phyloP scores from a whole-genome alignment of 1,140 invertebrate species.

The Eurosta solidaginis region DNA sequence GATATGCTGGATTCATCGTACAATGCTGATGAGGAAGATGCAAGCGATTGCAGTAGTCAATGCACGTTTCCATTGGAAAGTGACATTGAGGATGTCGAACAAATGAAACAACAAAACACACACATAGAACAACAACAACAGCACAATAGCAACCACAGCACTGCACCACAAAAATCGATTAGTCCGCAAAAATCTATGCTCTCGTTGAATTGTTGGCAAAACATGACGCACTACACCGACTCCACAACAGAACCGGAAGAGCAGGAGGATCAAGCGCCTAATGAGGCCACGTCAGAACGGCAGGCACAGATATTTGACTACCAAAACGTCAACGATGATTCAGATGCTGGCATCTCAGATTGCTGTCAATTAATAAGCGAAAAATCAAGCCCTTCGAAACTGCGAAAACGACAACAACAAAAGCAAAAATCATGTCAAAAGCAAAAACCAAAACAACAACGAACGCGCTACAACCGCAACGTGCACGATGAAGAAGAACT shows the following conservation, averaged over 20 bases:
- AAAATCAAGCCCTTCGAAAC: conserved; percentile 17
- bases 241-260: conserved; percentile 17
- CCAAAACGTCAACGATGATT: conserved; percentile 41
- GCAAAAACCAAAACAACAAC: conserved; percentile 30
- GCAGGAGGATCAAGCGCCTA: background rate
- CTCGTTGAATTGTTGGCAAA: conserved; percentile 53
- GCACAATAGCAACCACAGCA: conserved; percentile 7
- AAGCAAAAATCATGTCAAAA: background rate
- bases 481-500: conserved; percentile 42
- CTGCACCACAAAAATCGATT: conserved; percentile 47
- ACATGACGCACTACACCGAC: background rate
- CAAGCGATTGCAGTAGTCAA: conserved; percentile 42
- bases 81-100: background rate
- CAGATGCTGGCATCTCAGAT: conserved; percentile 39
- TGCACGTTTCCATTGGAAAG: conserved; percentile 40
- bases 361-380: conserved; percentile 51
- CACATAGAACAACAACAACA: conserved; percentile 32
- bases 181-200: conserved; percentile 49
- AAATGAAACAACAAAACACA: background rate
- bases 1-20: conserved; percentile 56
- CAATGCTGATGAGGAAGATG: conserved; percentile 50
- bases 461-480: conserved; percentile 33
- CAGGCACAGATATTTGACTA: conserved; percentile 34
- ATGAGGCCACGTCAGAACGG: conserved; percentile 34
- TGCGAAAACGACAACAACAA: conserved; percentile 31